Conservation (phyloP, 2,888 invertebrate species). For the Lycaena phlaeas region DNA sequence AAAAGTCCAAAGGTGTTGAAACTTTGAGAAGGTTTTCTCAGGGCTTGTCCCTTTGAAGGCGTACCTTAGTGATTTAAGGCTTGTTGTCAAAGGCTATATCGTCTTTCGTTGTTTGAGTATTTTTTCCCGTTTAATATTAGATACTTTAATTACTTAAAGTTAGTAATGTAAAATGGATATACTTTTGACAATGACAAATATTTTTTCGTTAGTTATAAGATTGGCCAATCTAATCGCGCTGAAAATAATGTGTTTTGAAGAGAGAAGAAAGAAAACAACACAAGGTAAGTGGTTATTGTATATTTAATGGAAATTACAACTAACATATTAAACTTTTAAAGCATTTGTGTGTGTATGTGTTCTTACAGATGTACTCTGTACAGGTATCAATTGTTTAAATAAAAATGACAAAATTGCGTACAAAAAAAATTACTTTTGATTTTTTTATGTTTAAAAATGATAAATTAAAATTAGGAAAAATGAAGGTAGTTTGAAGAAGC, state of each 20-base stretch:
- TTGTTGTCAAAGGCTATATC: conserved; percentile 60
- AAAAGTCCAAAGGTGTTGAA: conserved; percentile 57
- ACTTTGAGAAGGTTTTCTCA: conserved; percentile 19
- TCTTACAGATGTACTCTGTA: conserved; percentile 47
- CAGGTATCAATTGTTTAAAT: conserved; percentile 57
- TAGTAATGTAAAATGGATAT: too few relatives aligned
- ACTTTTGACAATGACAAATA: conserved; percentile 53
- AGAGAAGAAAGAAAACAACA: conserved; percentile 30
- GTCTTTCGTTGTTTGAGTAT: too few relatives aligned
- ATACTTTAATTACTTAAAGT: too few relatives aligned
- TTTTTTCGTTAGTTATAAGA: conserved; percentile 40
- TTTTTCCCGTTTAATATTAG: too few relatives aligned
- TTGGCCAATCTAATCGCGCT: conserved; percentile 51
- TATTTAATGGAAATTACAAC: conserved; percentile 18
- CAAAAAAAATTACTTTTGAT: too few relatives aligned
- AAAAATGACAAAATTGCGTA: neutral
- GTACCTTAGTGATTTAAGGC: conserved; percentile 40
- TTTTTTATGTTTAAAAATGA: too few relatives aligned
- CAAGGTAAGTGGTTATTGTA: conserved; percentile 50
- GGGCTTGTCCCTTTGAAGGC: conserved; percentile 23
- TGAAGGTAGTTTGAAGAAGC: too few relatives aligned
- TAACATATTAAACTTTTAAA: conserved; percentile 27
- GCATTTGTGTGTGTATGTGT: conserved; percentile 51
- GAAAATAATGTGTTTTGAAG: conserved; percentile 33
- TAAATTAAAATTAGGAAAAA: too few relatives aligned